A percentile compares a stretch with the other conserved stretches of the same genome.
These are phyloP conservation scores for Equus przewalskii DNA, from an alignment of 2,113 vertebrate species.

Conservation along the genomic window DNA sequence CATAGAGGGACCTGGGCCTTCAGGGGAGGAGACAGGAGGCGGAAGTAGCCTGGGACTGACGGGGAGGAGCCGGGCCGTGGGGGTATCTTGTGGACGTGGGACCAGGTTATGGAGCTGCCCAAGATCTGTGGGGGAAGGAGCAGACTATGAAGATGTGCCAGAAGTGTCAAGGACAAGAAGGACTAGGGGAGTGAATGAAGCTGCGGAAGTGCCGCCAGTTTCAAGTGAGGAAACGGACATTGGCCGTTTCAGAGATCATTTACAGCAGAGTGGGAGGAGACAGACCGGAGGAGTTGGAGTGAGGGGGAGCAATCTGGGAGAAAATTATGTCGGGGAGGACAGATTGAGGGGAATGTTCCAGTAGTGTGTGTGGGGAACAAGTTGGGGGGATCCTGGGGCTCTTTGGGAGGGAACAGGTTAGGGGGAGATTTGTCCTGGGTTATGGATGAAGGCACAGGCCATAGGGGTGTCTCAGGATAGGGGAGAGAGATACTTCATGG, in stretches of 20 bases:
- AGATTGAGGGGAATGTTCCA: neutral
- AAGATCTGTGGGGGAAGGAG: neutral
- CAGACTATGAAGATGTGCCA: neutral
- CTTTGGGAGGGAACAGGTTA: conserved; percentile 63
- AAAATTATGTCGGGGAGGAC: conserved; percentile 29
- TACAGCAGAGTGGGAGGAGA: neutral
- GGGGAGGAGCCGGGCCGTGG: neutral
- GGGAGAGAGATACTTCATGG: neutral
- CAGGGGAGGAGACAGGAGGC: neutral
- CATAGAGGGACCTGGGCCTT: neutral
- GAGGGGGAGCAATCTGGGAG: neutral
- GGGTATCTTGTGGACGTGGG: neutral
- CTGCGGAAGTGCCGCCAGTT: neutral
- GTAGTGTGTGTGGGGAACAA: neutral
- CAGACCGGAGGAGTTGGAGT: neutral
- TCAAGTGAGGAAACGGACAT: neutral
- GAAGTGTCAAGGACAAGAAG: neutral
- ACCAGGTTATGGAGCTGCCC: conserved; percentile 12
- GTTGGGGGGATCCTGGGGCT: conserved; percentile 55
- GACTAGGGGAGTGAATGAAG: neutral
- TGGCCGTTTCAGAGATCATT: neutral
- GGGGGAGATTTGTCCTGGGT: conserved; percentile 45
- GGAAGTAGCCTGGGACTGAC: neutral
- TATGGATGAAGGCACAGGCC: neutral
- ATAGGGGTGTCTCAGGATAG: neutral